Percentiles rank a stretch among this genome's conserved stretches.
These are phyloP conservation scores for Notiomystis cincta DNA, from an alignment of 2,113 vertebrate species.

Conservation along the genomic window DNA sequence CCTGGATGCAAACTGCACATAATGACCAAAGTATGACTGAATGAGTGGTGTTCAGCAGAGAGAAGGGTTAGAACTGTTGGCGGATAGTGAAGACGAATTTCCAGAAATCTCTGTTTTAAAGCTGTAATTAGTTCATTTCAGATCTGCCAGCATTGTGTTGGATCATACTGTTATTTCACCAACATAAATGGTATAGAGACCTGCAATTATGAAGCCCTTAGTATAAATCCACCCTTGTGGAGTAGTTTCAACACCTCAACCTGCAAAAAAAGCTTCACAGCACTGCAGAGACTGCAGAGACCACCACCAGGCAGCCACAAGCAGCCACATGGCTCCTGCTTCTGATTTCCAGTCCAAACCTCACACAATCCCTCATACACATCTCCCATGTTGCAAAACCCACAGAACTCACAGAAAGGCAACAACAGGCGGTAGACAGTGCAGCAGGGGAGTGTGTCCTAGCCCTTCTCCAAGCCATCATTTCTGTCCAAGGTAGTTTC, in stretches of 20 bases:
- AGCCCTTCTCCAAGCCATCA: accelerated
- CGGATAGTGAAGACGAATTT: background rate
- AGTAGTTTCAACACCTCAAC: background rate
- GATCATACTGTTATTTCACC: background rate
- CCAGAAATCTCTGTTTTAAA: background rate
- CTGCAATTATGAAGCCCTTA: background rate
- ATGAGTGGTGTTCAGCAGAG: background rate
- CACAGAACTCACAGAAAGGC: background rate
- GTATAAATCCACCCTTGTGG: background rate
- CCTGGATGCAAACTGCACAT: background rate
- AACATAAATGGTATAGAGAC: background rate
- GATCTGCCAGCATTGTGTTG: background rate
- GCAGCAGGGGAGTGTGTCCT: background rate
- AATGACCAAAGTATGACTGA: background rate
- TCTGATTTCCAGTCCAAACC: background rate
- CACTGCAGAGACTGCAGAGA: background rate
- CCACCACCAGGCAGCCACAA: accelerated
- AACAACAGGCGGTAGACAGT: background rate
- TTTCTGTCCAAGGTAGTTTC: background rate
- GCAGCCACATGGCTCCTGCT: background rate
- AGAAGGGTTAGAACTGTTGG: accelerated
- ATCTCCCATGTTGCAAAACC: background rate
- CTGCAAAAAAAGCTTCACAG: background rate
- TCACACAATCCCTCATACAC: no score
- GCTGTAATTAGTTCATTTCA: background rate